Percentiles rank a stretch among this genome's conserved stretches.
Conservation (phyloP, 2,888 invertebrate genomes). For the Neoitamus cyanurus region DNA sequence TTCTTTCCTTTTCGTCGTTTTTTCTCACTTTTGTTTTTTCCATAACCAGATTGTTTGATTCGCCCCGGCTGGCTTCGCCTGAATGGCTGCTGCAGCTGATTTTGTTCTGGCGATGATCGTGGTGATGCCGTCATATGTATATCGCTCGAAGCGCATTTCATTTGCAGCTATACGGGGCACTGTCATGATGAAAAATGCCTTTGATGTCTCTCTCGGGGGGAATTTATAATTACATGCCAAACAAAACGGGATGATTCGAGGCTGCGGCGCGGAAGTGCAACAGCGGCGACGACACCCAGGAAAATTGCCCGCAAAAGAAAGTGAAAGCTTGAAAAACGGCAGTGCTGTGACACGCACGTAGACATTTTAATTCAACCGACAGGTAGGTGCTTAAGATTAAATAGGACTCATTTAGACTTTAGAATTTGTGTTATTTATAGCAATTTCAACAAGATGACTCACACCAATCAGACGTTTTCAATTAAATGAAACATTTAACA, state of each 20-base stretch:
- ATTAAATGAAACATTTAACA: background rate
- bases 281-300: background rate
- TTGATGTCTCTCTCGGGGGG: background rate
- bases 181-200: background rate
- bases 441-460: background rate
- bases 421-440: background rate
- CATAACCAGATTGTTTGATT: conserved; percentile 45
- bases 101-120: conserved; percentile 36
- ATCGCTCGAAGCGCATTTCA: conserved; percentile 1
- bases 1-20: conserved; percentile 30
- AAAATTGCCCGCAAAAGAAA: background rate
- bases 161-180: background rate
- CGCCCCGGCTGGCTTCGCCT: conserved; percentile 51
- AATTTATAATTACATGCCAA: background rate
- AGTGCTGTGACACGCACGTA: background rate
- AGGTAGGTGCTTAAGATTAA: background rate
- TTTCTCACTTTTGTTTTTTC: background rate
- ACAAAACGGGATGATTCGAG: background rate
- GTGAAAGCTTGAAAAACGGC: background rate
- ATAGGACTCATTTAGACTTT: background rate
- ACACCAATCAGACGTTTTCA: too few species aligned
- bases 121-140: conserved; percentile 33
- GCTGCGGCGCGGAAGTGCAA: background rate
- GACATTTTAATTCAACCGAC: too few species aligned
- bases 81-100: conserved; percentile 43